Conservation (phyloP, 2,888 invertebrate species). For the Aphrophora alni region DNA sequence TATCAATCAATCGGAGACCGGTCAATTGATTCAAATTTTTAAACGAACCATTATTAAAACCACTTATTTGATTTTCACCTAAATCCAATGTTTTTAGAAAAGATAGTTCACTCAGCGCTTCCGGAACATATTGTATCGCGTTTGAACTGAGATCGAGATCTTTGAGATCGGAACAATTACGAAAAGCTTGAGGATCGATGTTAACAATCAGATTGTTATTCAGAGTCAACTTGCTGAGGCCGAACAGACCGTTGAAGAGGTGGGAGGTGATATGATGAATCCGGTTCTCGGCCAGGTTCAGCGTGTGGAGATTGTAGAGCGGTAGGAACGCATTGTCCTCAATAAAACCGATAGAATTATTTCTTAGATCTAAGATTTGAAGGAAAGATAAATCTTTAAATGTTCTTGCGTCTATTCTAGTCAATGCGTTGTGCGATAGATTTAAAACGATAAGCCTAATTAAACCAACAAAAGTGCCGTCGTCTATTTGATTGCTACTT, state of each 20-base stretch:
- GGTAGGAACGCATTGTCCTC: conserved; percentile 88
- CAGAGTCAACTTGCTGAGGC: conserved; percentile 81
- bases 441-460: conserved; percentile 85
- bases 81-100: conserved; percentile 88
- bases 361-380: conserved; percentile 83
- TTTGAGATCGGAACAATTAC: conserved; percentile 86
- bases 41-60: conserved; percentile 84
- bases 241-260: conserved; percentile 83
- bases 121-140: conserved; percentile 80
- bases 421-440: conserved; percentile 84
- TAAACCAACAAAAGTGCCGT: conserved; percentile 83
- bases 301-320: conserved; percentile 85
- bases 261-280: conserved; percentile 81
- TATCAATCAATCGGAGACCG: conserved; percentile 86
- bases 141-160: conserved; percentile 90
- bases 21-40: conserved; percentile 85
- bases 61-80: conserved; percentile 88
- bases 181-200: conserved; percentile 81
- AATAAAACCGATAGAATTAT: conserved; percentile 87
- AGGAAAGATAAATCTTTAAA: conserved; percentile 87
- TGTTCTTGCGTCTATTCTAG: conserved; percentile 80
- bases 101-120: conserved; percentile 79
- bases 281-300: conserved; percentile 88
- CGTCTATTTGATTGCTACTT: conserved; percentile 83
- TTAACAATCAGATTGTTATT: conserved; percentile 84